Percentiles rank a stretch among this genome's conserved stretches.
Conservation (phyloP, 2,113 vertebrate species). For the Heterotis niloticus region DNA sequence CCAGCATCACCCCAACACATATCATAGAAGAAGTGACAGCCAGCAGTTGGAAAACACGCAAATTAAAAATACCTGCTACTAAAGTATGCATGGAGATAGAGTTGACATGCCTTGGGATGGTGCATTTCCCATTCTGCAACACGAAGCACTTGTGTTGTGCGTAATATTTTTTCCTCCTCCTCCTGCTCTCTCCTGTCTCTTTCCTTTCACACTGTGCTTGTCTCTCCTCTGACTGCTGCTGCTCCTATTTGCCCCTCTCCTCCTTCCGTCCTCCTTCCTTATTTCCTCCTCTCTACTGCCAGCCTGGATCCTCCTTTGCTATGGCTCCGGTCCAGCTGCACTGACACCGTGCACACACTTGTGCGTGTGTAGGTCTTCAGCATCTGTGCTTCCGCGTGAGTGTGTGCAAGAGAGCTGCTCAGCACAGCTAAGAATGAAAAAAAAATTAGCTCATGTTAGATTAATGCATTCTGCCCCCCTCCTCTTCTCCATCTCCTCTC, state of each 20-base stretch:
- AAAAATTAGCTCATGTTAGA: slow-evolving; percentile 36
- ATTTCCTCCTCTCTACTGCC: slow-evolving; percentile 23
- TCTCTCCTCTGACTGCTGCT: slow-evolving; percentile 19
- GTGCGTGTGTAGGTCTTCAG: slow-evolving; percentile 13
- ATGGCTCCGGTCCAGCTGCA: slow-evolving; percentile 25
- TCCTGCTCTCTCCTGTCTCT: slow-evolving; percentile 5
- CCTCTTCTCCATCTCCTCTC: slow-evolving; percentile 4
- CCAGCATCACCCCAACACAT: slow-evolving; percentile 3
- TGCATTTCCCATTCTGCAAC: slow-evolving; percentile 40
- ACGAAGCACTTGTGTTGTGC: slow-evolving; percentile 30
- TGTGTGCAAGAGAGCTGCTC: slow-evolving; percentile 24
- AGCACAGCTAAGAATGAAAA: slow-evolving; percentile 27
- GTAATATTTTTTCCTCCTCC: slow-evolving; percentile 16
- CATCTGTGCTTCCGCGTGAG: slow-evolving; percentile 11
- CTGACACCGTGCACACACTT: slow-evolving; percentile 13
- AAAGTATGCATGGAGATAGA: slow-evolving; percentile 40
- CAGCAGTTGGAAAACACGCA: slow-evolving; percentile 37
- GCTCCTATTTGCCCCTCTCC: slow-evolving; percentile 14
- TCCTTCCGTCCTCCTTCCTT: slow-evolving; percentile 10
- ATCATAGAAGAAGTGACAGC: slow-evolving; percentile 9
- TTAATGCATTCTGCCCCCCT: slow-evolving; percentile 28
- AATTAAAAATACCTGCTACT: slow-evolving; percentile 40
- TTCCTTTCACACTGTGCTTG: slow-evolving; percentile 4
- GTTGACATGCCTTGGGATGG: slow-evolving; percentile 41
- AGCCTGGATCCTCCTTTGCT: slow-evolving; percentile 43